phyloP scores from a whole-genome alignment of 2,113 vertebrate species.

The Hippocampus mohnikei region DNA sequence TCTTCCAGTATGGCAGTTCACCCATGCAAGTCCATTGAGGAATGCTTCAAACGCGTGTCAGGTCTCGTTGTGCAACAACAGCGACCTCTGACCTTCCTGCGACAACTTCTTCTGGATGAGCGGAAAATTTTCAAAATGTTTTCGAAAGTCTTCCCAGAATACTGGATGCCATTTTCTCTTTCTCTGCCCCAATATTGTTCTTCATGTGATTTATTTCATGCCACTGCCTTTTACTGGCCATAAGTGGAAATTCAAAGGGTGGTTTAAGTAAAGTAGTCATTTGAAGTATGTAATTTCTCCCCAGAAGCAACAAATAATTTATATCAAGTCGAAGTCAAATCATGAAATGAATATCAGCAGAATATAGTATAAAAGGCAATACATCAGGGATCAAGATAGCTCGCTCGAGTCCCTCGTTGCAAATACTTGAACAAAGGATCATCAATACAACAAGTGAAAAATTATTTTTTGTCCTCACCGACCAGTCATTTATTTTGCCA shows the following conservation, averaged over 20 bases:
- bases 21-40: background rate
- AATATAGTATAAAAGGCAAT: background rate
- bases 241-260: background rate
- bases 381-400: background rate
- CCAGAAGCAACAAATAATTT: background rate
- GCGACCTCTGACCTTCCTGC: background rate
- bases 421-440: background rate
- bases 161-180: background rate
- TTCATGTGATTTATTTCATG: background rate
- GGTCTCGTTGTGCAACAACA: background rate
- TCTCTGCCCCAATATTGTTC: background rate
- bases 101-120: background rate
- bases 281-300: background rate
- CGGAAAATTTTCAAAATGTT: background rate
- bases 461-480: background rate
- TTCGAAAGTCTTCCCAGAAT: background rate
- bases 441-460: background rate
- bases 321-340: background rate
- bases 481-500: slow-evolving; percentile 1
- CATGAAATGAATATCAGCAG: background rate
- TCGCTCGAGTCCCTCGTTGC: background rate
- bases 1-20: background rate
- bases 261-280: background rate
- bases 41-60: background rate
- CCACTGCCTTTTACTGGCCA: background rate